Conservation (phyloP, 2,797 vertebrate species). For the Eleutherodactylus coqui region DNA sequence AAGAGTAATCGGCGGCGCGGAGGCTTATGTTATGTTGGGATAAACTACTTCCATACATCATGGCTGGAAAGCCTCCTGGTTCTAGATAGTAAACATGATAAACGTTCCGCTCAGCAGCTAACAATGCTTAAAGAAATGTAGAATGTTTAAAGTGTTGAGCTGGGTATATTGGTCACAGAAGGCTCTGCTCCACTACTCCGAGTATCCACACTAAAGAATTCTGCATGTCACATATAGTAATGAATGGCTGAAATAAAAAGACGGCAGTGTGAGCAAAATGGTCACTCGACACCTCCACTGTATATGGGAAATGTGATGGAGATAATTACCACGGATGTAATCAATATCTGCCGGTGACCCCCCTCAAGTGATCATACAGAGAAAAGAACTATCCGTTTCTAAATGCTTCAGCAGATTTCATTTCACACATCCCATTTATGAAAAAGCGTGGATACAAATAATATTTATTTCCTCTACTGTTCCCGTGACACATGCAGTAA, state of each 20-base stretch:
- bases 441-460: neutral
- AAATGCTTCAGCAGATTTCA: neutral
- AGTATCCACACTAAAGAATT: slow-evolving; percentile 6
- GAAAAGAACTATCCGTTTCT: neutral
- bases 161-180: neutral
- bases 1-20: slow-evolving; percentile 30
- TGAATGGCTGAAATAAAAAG: neutral
- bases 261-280: neutral
- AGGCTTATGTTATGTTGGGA: slow-evolving; percentile 34
- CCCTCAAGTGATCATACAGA: neutral
- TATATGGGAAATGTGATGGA: neutral
- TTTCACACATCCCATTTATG: neutral
- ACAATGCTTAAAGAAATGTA: slow-evolving; percentile 3
- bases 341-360: neutral
- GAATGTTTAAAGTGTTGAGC: neutral
- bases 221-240: neutral
- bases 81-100: slow-evolving; percentile 34
- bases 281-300: neutral
- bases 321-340: neutral
- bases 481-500: neutral
- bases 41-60: slow-evolving; percentile 47
- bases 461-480: neutral
- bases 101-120: slow-evolving; percentile 24
- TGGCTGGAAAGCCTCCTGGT: slow-evolving; percentile 31
- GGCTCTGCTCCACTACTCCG: neutral